Evolutionary conservation across 1,140 invertebrate genomes (phyloP), one percentile per base, ranked within the genome.

Genomic region (Thrips palmi): DNA sequence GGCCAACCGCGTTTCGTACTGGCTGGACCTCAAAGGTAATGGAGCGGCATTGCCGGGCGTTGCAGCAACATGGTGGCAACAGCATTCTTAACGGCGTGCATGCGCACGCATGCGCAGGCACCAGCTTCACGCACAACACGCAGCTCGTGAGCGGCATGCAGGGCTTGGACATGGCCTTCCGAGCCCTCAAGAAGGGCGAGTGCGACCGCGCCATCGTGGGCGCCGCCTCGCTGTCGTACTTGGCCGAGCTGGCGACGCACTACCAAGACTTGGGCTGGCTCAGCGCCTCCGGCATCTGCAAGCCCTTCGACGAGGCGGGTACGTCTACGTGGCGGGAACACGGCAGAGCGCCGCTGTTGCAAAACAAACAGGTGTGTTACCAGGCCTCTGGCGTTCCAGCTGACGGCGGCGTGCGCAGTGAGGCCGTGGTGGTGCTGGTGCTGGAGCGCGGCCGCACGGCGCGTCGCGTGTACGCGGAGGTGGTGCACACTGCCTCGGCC

Each of bases 131-230:
- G 2, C 64, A 77, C 28, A 76, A 82, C 51, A 72, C 71, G 18
- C 74, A 74, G 10, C 82, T 77, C 60, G 67, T 71, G 2, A 73
- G 74, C 5, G 74, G 73, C 43, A 54, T 77, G 11, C 56, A 77
- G 46, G 71, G 73, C 6, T 48, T 83, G 11, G 57, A 68, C 45
- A 58, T 72, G 42, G 78, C 73, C 11, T 60, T 71, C 21, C 52
- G 61, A 29, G 64, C 69, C 17, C 70, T 83, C 14, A 55, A 64
- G 37, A 59, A 60, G 33, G 72, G 70, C 2, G 61, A 70, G 40
- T 74, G 69, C 51, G 74, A 80, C 45, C 57, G 68, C n/a, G 76
- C 74, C 8, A 60, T 83, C 40, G 71, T 83, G 17, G 74, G 69
- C 6, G 74, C 71, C 15, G 62, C 65, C 17, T 64, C 56, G 50